Conservation (phyloP, 2,113 vertebrate species). For the Agapornis roseicollis region DNA sequence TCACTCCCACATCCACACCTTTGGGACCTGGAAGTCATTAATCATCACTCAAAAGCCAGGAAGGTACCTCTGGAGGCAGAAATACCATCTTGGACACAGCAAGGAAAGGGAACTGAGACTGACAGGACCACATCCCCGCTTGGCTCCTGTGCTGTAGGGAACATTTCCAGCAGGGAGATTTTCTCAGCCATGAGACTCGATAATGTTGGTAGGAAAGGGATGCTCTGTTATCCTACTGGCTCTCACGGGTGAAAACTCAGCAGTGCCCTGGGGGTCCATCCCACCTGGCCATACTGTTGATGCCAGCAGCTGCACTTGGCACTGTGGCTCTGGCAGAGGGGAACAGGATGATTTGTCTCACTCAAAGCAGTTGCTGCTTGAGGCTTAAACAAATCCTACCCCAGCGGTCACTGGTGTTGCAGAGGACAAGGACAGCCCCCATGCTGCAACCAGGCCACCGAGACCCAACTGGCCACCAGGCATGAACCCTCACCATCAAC, state of each 20-base stretch:
- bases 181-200: background rate
- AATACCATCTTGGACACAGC: background rate
- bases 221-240: accelerated
- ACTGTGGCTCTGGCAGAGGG: accelerated
- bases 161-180: background rate
- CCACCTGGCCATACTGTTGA: background rate
- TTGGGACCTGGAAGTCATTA: background rate
- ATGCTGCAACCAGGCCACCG: accelerated
- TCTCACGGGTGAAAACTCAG: background rate
- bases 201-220: background rate
- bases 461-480: background rate
- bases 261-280: background rate
- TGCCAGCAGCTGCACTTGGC: accelerated
- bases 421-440: background rate
- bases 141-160: background rate
- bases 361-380: background rate
- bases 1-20: conserved; percentile 51
- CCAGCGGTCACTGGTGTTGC: background rate
- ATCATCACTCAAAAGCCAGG: background rate
- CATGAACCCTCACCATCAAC: accelerated
- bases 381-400: background rate
- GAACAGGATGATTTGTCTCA: accelerated
- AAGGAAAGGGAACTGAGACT: accelerated
- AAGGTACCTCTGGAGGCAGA: background rate
- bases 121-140: background rate